phyloP scores from a whole-genome alignment of 2,797 vertebrate genomes.

The Protosalanx chinensis region DNA sequence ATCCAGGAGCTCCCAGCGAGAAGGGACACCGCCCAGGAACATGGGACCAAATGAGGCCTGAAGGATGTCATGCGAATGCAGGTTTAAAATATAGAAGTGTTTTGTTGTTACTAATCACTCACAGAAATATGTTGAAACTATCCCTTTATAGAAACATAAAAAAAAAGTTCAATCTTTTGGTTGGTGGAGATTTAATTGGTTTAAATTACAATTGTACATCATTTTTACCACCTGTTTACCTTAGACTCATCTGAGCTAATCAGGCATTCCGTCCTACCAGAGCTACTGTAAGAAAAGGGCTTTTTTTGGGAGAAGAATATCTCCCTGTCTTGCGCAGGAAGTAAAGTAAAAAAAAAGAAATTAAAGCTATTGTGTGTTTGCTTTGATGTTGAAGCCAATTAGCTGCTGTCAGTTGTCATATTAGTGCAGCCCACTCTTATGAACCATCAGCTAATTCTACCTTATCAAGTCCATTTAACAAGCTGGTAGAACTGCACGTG shows the following conservation, averaged over 20 bases:
- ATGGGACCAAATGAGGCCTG: conserved; percentile 78
- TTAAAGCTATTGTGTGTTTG: conserved; percentile 5
- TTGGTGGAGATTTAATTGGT: too few species aligned
- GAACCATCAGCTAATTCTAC: conserved; percentile 43
- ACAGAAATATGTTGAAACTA: too few species aligned
- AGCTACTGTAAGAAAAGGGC: not conserved
- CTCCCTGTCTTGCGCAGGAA: not conserved
- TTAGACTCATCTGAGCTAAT: too few species aligned
- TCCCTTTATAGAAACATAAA: too few species aligned
- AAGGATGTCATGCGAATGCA: conserved; percentile 28
- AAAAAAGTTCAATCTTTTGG: too few species aligned
- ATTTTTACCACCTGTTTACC: too few species aligned
- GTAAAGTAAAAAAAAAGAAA: conserved; percentile 23
- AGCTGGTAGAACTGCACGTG: conserved; percentile 38
- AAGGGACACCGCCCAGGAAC: conserved; percentile 80
- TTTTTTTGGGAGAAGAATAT: not conserved
- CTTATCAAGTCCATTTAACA: conserved; percentile 55
- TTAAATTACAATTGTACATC: too few species aligned
- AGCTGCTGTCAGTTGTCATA: conserved; percentile 27
- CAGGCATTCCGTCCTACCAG: not conserved
- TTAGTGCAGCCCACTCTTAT: conserved; percentile 50
- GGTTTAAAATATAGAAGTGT: not conserved
- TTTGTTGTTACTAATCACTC: not conserved
- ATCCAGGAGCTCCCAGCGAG: conserved; percentile 57
- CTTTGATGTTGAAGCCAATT: conserved; percentile 51